A percentile compares a stretch with the other conserved stretches of the same genome.
These are phyloP conservation scores for Drosophila kanapiae DNA, from an alignment of 1,140 invertebrate species.

Conservation along the genomic window DNA sequence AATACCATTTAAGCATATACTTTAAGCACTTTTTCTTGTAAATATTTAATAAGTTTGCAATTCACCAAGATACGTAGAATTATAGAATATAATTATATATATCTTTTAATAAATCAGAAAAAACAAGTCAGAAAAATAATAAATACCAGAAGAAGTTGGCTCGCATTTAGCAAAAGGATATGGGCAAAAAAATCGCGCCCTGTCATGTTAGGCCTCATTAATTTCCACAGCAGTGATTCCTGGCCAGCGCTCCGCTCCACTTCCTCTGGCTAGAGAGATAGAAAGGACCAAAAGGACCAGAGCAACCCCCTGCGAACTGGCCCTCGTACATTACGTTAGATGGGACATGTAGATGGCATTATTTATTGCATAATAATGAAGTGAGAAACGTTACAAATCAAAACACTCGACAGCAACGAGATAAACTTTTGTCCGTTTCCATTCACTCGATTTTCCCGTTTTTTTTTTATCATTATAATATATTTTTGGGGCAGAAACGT, in stretches of 20 bases:
- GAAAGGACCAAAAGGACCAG: constrained; percentile 13
- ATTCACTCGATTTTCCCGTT: constrained; percentile 20
- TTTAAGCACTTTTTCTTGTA: background rate
- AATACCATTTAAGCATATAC: background rate
- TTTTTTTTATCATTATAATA: constrained; percentile 78
- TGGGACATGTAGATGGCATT: constrained; percentile 65
- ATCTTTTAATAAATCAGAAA: background rate
- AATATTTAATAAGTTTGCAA: background rate
- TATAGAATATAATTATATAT: background rate
- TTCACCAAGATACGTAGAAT: no score
- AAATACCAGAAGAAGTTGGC: background rate
- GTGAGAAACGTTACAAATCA: constrained; percentile 85
- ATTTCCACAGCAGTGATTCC: constrained; percentile 46
- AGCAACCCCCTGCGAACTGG: constrained; percentile 45
- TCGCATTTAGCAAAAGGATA: constrained; percentile 1
- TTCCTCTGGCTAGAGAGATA: constrained; percentile 35
- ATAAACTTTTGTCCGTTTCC: constrained; percentile 61
- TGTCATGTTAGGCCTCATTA: constrained; percentile 74
- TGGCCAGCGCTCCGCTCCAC: constrained; percentile 67
- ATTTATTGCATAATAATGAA: constrained; percentile 85
- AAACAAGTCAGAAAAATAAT: background rate
- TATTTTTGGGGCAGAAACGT: constrained; percentile 69
- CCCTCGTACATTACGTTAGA: constrained; percentile 29
- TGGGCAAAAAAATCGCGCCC: constrained; percentile 25
- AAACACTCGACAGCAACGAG: constrained; percentile 84